Evolutionary conservation across 2,888 invertebrate genomes (phyloP).

Genomic region (Agapetus fuscipes): DNA sequence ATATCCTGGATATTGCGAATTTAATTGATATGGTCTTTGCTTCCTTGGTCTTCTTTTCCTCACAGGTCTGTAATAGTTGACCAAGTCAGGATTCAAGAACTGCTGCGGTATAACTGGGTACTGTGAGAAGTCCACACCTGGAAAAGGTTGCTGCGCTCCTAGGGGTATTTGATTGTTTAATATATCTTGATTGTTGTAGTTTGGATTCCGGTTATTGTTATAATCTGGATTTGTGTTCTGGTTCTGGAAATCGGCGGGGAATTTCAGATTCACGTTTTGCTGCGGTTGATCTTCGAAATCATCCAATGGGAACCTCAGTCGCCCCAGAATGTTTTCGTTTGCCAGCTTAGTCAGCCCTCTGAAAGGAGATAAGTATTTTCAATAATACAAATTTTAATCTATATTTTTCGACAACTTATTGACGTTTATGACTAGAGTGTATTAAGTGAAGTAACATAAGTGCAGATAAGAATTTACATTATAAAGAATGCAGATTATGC

Average conservation of each 20-base stretch:
- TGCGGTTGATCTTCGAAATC: constrained; percentile 9
- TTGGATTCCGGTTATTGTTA: neutral
- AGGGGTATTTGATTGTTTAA: too few relatives aligned
- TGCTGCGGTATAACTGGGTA: too few relatives aligned
- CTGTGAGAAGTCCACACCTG: too few relatives aligned
- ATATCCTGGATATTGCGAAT: constrained; percentile 3
- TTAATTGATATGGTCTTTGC: neutral
- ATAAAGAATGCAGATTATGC: constrained; percentile 2
- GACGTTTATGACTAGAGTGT: too few relatives aligned
- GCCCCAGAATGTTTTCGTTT: constrained; percentile 4
- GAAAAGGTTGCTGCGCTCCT: too few relatives aligned
- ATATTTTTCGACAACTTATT: too few relatives aligned
- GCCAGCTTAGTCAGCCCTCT: constrained; percentile 15
- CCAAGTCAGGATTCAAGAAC: too few relatives aligned
- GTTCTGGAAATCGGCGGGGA: neutral
- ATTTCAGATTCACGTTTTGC: neutral
- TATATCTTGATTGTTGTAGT: neutral
- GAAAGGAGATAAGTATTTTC: constrained; percentile 3
- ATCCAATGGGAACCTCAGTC: constrained; percentile 13
- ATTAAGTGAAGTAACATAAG: too few relatives aligned
- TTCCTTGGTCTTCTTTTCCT: constrained; percentile 4
- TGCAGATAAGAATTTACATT: constrained; percentile 1
- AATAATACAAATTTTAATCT: too few relatives aligned
- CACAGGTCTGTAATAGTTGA: too few relatives aligned
- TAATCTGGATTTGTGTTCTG: neutral